Conservation (phyloP, 2,113 vertebrate genomes). For the Pterocles gutturalis region DNA sequence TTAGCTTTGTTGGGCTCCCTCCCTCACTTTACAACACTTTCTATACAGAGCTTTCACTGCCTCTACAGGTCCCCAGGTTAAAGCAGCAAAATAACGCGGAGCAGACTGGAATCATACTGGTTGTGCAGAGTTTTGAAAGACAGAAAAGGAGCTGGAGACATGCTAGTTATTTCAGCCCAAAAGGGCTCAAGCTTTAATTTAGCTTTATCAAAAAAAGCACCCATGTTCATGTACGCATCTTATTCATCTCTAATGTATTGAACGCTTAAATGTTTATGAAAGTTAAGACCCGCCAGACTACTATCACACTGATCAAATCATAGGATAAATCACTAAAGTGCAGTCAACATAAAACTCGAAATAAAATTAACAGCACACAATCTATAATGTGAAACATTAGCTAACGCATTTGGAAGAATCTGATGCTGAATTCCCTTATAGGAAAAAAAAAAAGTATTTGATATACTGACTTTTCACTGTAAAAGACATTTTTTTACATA, state of each 20-base stretch:
- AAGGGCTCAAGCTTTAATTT: slow-evolving; percentile 37
- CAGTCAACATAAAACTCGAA: background rate
- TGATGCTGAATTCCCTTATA: background rate
- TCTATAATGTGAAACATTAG: background rate
- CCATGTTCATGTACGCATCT: background rate
- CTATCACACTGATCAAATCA: slow-evolving; percentile 21
- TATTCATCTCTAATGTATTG: background rate
- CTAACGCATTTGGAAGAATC: background rate
- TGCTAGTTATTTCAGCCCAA: background rate
- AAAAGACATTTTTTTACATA: background rate
- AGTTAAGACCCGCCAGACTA: background rate
- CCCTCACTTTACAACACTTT: slow-evolving; percentile 61
- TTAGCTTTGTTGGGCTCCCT: slow-evolving; percentile 74
- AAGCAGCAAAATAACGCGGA: slow-evolving; percentile 60
- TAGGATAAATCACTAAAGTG: slow-evolving; percentile 18
- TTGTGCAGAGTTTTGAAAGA: slow-evolving; percentile 6
- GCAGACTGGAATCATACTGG: slow-evolving; percentile 32
- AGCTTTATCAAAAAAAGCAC: slow-evolving; percentile 33
- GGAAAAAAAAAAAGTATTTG: background rate
- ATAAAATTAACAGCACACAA: slow-evolving; percentile 13
- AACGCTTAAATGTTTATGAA: background rate
- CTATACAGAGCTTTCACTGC: slow-evolving; percentile 44
- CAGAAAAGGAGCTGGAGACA: background rate
- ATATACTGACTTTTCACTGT: background rate
- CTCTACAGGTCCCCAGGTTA: slow-evolving; percentile 62